These are phyloP conservation scores for Crotalus viridis DNA, from an alignment of 2,113 vertebrate genomes.

Conservation along the genomic window DNA sequence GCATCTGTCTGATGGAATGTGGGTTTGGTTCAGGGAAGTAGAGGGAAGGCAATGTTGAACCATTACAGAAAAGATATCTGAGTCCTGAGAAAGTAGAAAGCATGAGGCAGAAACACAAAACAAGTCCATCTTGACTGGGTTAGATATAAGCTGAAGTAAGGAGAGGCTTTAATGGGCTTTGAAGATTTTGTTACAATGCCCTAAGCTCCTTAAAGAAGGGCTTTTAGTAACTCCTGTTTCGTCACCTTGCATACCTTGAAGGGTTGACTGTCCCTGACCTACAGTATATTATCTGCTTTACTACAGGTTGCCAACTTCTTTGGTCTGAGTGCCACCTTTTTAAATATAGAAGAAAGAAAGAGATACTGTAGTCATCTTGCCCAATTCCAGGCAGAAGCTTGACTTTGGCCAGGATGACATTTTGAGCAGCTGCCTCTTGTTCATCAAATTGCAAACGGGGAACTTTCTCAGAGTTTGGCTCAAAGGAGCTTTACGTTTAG, in stretches of 20 bases:
- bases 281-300: not conserved
- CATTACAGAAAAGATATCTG: not conserved
- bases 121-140: not conserved
- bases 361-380: not conserved
- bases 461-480: not conserved
- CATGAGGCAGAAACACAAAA: not conserved
- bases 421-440: not conserved
- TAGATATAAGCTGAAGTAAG: not conserved
- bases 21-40: not conserved
- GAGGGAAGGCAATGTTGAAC: not conserved
- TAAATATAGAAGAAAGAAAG: not conserved
- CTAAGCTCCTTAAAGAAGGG: not conserved
- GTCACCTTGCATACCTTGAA: not conserved
- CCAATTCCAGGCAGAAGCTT: not conserved
- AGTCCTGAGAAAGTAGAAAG: not conserved
- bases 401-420: not conserved
- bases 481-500: not conserved
- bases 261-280: not conserved
- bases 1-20: not conserved
- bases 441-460: not conserved
- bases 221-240: not conserved
- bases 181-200: not conserved
- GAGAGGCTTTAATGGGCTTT: not conserved
- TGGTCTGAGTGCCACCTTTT: not conserved
- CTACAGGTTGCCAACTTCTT: not conserved